Conservation (phyloP, 2,113 vertebrate genomes). For the Podarcis cretensis region DNA sequence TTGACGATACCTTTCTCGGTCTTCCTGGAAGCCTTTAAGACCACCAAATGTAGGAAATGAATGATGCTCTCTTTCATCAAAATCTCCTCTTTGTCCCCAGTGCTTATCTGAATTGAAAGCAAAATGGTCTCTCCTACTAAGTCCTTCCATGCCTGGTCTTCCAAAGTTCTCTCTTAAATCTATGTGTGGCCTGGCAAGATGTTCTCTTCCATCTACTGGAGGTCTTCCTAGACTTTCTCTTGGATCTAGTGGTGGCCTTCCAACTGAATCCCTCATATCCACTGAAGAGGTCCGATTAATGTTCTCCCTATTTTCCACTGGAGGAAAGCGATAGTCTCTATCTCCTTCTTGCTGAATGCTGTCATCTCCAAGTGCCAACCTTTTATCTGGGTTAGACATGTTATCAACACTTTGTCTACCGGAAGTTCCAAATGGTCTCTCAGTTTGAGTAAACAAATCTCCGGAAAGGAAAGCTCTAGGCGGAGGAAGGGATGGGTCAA, state of each 20-base stretch:
- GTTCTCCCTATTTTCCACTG: conserved; percentile 82
- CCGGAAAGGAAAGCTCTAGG: conserved; percentile 87
- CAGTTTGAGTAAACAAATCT: conserved; percentile 86
- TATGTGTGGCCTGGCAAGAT: conserved; percentile 78
- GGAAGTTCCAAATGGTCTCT: conserved; percentile 80
- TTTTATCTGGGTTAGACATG: conserved; percentile 84
- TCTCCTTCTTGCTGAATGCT: conserved; percentile 90
- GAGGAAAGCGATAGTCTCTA: conserved; percentile 97
- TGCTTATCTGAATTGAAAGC: conserved; percentile 91
- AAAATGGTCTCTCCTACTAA: conserved; percentile 86
- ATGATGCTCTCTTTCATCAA: conserved; percentile 92
- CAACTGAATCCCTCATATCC: conserved; percentile 80
- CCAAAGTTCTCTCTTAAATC: conserved; percentile 84
- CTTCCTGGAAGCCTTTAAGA: conserved; percentile 91
- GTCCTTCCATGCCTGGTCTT: conserved; percentile 77
- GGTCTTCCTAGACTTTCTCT: conserved; percentile 81
- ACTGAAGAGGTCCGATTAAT: conserved; percentile 76
- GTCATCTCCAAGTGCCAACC: conserved; percentile 82
- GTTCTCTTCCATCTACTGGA: conserved; percentile 80
- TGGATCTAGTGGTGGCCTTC: conserved; percentile 79
- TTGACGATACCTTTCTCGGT: conserved; percentile 81
- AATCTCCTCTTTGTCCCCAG: conserved; percentile 95
- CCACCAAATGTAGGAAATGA: conserved; percentile 79
- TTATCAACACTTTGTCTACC: conserved; percentile 81
- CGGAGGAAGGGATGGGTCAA: conserved; percentile 87